A percentile compares a stretch with the other conserved stretches of the same genome.
Conservation (phyloP, 2,888 invertebrate genomes). For the Hyposoter didymator region DNA sequence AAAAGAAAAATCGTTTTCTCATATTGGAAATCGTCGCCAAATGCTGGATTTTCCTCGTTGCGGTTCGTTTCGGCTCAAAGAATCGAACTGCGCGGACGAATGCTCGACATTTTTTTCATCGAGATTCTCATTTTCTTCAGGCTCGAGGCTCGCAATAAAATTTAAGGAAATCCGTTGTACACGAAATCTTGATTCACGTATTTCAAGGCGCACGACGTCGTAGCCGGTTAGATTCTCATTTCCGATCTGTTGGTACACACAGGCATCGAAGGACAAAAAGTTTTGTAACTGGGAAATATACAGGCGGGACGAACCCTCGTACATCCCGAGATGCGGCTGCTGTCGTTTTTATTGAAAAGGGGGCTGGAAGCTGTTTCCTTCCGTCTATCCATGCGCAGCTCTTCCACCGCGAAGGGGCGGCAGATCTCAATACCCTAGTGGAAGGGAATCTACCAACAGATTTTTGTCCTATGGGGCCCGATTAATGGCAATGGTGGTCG, state of each 20-base stretch:
- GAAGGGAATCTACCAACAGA: constrained; percentile 58
- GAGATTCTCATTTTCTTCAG: background rate
- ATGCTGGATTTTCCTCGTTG: no score
- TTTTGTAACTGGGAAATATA: constrained; percentile 33
- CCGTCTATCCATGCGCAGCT: constrained; percentile 38
- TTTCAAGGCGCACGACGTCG: background rate
- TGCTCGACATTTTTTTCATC: no score
- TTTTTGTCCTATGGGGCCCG: constrained; percentile 73
- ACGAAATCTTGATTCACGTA: background rate
- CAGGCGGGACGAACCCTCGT: constrained; percentile 47
- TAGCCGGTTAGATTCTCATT: constrained; percentile 38
- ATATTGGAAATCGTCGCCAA: no score
- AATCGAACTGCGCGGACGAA: no score
- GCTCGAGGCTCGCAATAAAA: background rate
- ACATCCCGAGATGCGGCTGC: constrained; percentile 48
- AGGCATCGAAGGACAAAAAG: constrained; percentile 26
- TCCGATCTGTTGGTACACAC: constrained; percentile 22
- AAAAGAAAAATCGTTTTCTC: no score
- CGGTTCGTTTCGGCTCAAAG: no score
- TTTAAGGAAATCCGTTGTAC: background rate
- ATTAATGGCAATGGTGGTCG: constrained; percentile 75
- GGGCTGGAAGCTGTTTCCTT: constrained; percentile 60
- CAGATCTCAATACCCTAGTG: constrained; percentile 53
- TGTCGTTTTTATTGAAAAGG: constrained; percentile 56
- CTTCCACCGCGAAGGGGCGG: constrained; percentile 60